Conservation (phyloP, 2,113 vertebrate genomes). For the Anarrhichthys ocellatus region DNA sequence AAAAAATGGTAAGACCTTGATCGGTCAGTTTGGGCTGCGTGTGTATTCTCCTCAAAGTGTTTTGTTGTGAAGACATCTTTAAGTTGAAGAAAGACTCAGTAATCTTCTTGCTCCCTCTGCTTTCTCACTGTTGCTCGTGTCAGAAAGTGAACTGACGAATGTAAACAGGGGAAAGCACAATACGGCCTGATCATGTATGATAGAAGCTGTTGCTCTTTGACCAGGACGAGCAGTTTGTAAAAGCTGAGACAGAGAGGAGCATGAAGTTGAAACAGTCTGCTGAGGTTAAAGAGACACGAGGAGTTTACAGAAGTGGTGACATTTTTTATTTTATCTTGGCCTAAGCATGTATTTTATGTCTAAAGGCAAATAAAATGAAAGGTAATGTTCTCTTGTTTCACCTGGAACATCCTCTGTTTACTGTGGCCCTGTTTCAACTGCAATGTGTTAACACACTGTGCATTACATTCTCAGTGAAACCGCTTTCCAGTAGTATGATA, state of each 20-base stretch:
- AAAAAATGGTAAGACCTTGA: not conserved
- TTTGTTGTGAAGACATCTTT: not conserved
- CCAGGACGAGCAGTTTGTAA: not conserved
- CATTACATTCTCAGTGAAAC: conserved; percentile 29
- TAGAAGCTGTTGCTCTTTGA: not conserved
- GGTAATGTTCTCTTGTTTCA: conserved; percentile 22
- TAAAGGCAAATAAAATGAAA: conserved; percentile 25
- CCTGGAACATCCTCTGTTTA: conserved; percentile 45
- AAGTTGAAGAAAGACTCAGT: not conserved
- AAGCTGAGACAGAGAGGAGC: conserved; percentile 1
- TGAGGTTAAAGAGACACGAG: conserved; percentile 13
- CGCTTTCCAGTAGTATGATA: conserved; percentile 27
- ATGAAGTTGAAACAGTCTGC: conserved; percentile 16
- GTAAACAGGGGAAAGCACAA: not conserved
- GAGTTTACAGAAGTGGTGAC: conserved; percentile 29
- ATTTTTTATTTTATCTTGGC: conserved; percentile 34
- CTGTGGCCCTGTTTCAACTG: conserved; percentile 7
- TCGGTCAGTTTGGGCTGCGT: not conserved
- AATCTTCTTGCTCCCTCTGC: not conserved
- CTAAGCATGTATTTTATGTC: conserved; percentile 15
- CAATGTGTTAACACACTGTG: not conserved
- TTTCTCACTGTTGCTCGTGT: not conserved
- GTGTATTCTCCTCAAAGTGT: not conserved
- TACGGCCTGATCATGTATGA: not conserved
- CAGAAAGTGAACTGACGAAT: not conserved